These are phyloP conservation scores for Rallus crepitans DNA, from an alignment of 2,797 vertebrate species.

Conservation along the genomic window DNA sequence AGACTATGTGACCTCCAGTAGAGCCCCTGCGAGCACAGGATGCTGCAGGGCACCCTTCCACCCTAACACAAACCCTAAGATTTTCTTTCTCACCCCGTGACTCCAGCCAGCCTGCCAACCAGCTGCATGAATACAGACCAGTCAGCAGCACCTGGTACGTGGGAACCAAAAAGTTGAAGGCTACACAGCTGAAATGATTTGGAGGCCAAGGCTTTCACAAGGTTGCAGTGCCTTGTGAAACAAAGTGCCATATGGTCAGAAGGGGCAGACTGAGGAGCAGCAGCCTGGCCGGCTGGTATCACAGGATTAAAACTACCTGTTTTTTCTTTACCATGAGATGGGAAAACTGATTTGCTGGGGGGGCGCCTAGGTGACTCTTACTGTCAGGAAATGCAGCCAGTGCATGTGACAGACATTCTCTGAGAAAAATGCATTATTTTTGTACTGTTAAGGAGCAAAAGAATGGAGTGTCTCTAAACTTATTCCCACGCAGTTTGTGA, in stretches of 20 bases:
- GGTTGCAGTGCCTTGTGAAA: background rate
- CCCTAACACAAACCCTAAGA: background rate
- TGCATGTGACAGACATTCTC: background rate
- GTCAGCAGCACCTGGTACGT: fast-evolving
- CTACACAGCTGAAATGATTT: fast-evolving
- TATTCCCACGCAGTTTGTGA: background rate
- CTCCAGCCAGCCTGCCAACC: background rate
- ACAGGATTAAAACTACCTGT: background rate
- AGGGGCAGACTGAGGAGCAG: background rate
- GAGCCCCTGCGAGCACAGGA: background rate
- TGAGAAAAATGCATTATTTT: background rate
- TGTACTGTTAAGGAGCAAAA: background rate
- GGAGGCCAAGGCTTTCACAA: background rate
- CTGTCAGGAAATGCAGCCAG: background rate
- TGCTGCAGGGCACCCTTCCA: background rate
- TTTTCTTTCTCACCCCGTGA: background rate
- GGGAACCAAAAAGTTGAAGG: background rate
- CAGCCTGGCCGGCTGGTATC: background rate
- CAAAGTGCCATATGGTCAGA: background rate
- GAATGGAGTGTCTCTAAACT: background rate
- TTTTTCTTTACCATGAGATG: background rate
- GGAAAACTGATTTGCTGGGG: background rate
- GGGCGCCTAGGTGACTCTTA: background rate
- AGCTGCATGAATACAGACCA: background rate
- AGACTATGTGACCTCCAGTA: fast-evolving